A percentile compares a stretch with the other conserved stretches of the same genome.
Evolutionary conservation across 2,888 invertebrate species (phyloP).

Genomic region (Prostheceraeus crozeri): DNA sequence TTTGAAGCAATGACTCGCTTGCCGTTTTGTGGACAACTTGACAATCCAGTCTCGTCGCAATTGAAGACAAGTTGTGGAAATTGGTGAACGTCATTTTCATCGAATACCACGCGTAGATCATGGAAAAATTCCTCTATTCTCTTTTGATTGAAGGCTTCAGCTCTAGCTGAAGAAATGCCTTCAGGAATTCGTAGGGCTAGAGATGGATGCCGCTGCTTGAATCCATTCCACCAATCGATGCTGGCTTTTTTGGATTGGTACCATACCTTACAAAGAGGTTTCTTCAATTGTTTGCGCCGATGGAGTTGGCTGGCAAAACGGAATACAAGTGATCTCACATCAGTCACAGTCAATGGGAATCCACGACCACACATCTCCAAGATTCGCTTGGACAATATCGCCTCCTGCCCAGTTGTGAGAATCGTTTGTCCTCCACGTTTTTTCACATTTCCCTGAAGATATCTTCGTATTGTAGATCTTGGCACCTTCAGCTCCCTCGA

Average conservation of each 20-base stretch:
- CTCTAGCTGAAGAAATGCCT: constrained; percentile 15
- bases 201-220: constrained; percentile 4
- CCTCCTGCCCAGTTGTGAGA: neutral
- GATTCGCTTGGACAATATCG: neutral
- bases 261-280: neutral
- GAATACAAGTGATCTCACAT: constrained; percentile 10
- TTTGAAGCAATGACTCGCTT: constrained; percentile 5
- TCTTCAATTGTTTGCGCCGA: constrained; percentile 7
- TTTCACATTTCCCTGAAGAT: neutral
- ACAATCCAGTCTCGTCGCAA: constrained; percentile 24
- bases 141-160: constrained; percentile 9
- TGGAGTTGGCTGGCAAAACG: constrained; percentile 22
- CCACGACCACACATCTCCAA: constrained; percentile 14
- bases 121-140: constrained; percentile 14
- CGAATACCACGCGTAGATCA: constrained; percentile 3
- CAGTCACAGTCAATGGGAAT: constrained; percentile 12
- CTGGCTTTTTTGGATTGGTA: constrained; percentile 1
- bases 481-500: too few relatives aligned
- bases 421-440: constrained; percentile 21
- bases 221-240: constrained; percentile 27
- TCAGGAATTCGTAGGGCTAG: constrained; percentile 2
- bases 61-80: constrained; percentile 18
- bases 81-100: constrained; percentile 14
- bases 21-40: constrained; percentile 15
- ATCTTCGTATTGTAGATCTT: constrained; percentile 21